These are phyloP conservation scores for Nicator chloris DNA, from an alignment of 2,113 vertebrate genomes.

Conservation along the genomic window DNA sequence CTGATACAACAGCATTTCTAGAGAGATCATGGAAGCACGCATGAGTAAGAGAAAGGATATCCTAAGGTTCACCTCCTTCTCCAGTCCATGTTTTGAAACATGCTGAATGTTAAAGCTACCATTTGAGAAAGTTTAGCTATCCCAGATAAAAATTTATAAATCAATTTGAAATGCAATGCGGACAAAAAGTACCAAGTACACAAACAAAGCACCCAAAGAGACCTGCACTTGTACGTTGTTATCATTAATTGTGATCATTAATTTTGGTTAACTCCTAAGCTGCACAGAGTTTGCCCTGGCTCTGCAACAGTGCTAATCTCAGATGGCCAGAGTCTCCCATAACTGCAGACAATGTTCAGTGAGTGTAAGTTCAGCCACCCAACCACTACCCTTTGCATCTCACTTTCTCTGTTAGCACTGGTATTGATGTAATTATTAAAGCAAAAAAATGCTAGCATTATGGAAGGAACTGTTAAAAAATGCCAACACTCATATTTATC, in stretches of 20 bases:
- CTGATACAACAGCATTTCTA: not conserved
- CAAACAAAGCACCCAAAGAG: not conserved
- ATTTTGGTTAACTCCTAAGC: not conserved
- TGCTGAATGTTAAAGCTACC: not conserved
- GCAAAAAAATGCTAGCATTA: not conserved
- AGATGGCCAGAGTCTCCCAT: not conserved
- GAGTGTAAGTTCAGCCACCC: not conserved
- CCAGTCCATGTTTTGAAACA: not conserved
- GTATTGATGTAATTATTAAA: not conserved
- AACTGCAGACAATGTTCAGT: not conserved
- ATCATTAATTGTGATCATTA: no score
- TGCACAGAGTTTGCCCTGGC: not conserved
- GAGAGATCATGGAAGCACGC: not conserved
- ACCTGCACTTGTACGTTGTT: not conserved
- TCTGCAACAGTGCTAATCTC: not conserved
- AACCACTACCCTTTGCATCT: accelerated
- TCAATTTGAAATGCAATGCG: not conserved
- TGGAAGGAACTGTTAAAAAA: not conserved
- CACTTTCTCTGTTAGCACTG: not conserved
- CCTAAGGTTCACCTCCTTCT: not conserved
- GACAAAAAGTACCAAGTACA: not conserved
- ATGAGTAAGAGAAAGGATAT: not conserved
- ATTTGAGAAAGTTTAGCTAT: not conserved
- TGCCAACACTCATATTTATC: not conserved
- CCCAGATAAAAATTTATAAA: not conserved